Conservation (phyloP, 2,797 vertebrate genomes). For the Spinus olivaceus region DNA sequence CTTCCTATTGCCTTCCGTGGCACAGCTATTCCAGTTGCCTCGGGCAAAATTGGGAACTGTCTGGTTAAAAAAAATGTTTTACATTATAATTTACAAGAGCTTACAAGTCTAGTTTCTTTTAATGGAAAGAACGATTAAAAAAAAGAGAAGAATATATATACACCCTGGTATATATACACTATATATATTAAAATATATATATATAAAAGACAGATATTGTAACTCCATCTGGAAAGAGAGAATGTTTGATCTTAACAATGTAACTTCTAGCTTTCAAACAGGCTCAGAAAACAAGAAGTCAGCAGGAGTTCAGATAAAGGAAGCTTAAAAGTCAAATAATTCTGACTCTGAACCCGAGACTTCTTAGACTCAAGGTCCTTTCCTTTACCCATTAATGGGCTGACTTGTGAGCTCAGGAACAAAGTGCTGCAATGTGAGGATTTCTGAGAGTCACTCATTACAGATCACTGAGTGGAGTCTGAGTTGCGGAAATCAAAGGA, state of each 20-base stretch:
- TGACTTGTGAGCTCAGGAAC: slow-evolving; percentile 75
- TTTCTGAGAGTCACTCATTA: slow-evolving; percentile 80
- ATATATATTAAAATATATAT: slow-evolving; percentile 61
- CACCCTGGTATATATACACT: slow-evolving; percentile 60
- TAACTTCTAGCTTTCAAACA: slow-evolving; percentile 74
- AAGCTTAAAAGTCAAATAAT: slow-evolving; percentile 77
- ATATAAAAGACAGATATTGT: slow-evolving; percentile 70
- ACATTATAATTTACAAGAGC: slow-evolving; percentile 70
- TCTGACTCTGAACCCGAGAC: slow-evolving; percentile 74
- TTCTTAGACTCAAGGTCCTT: slow-evolving; percentile 74
- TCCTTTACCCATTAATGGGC: slow-evolving; percentile 77
- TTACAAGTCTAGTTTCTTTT: slow-evolving; percentile 66
- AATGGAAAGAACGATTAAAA: slow-evolving; percentile 68
- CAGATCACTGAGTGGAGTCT: slow-evolving; percentile 74
- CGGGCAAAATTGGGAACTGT: slow-evolving; percentile 66
- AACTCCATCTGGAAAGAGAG: slow-evolving; percentile 73
- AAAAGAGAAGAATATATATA: slow-evolving; percentile 60
- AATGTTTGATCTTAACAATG: slow-evolving; percentile 77
- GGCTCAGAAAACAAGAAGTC: slow-evolving; percentile 74
- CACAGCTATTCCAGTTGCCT: slow-evolving; percentile 58
- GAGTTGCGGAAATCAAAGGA: slow-evolving; percentile 74
- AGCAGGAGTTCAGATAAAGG: slow-evolving; percentile 74
- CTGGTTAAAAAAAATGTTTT: slow-evolving; percentile 70
- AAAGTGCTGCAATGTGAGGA: slow-evolving; percentile 75
- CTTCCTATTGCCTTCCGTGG: slow-evolving; percentile 56